Evolutionary conservation across 2,888 invertebrate genomes (phyloP), one percentile per base, ranked within the genome.

Genomic region (Heliconius hortense): DNA sequence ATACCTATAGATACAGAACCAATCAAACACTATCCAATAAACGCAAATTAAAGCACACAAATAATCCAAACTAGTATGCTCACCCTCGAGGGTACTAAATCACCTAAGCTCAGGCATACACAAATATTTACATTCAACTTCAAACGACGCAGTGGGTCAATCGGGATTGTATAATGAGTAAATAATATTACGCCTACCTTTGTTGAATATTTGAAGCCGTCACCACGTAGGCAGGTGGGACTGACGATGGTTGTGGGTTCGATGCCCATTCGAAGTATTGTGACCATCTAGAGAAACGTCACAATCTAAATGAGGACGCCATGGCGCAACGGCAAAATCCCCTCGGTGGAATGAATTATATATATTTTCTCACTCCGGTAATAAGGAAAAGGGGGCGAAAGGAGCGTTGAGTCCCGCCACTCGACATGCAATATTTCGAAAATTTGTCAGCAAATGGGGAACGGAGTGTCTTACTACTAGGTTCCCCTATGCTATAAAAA

Each of bases 101-200:
- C 15, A 28, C 72, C 53, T 63, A 53, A 28, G 48, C 64, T 4
- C n/a, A 70, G 53, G 26, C 21, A 48, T 62, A 35, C 28, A 66
- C 39, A 66, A 73, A 70, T 35, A 62, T 64, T 76, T 76, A 63
- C 72, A 10, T 35, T 26, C 5, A 76, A 73, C 43, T 73, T 69
- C 53, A 68, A 43, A 73, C 21, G 53, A 11, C 56, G 28, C 35
- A 31, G 28, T 60, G 21, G 60, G 21, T 21, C 62, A 43, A 71
- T 35, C 13, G 62, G 60, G 56, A 53, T 69, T 56, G 69, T 43
- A 60, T 60, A 28, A 26, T 26, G 28, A 39, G 35, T 59, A 39
- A 71, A 35, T 60, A 26, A 26, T 60, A 60, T 60, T 60, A 26
- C 60, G 60, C 26, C 26, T 60, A 60, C 60, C 13, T 15, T 13